A percentile compares a stretch with the other conserved stretches of the same genome.
These are phyloP conservation scores for Upupa epops DNA, from an alignment of 2,113 vertebrate genomes.

Conservation along the genomic window DNA sequence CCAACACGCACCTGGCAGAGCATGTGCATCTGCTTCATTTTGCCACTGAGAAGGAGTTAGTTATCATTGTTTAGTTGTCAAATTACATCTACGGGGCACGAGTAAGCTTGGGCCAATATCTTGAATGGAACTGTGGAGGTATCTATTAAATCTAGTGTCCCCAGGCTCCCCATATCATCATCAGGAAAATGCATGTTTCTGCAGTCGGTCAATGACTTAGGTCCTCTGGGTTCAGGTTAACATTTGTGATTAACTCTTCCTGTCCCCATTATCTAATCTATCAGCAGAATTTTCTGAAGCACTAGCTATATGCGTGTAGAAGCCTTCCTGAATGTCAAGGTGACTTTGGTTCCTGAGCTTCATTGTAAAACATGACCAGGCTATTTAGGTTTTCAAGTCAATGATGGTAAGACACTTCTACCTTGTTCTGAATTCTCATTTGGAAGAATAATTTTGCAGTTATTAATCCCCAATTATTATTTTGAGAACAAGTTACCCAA, in stretches of 20 bases:
- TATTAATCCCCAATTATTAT: background rate
- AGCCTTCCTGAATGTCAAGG: background rate
- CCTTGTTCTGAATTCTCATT: background rate
- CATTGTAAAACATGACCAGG: background rate
- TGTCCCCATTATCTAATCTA: background rate
- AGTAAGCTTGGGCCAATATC: background rate
- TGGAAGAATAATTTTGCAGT: background rate
- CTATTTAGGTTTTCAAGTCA: background rate
- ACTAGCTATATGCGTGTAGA: background rate
- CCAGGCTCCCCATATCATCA: background rate
- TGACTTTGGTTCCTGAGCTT: background rate
- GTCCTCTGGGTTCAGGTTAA: slow-evolving; percentile 15
- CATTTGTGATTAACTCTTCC: background rate
- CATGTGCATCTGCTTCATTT: slow-evolving; percentile 14
- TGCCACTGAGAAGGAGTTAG: background rate
- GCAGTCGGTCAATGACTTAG: background rate
- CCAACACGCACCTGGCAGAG: slow-evolving; percentile 44
- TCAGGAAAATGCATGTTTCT: background rate
- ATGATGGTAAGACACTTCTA: background rate
- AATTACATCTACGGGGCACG: background rate
- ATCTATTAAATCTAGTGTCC: background rate
- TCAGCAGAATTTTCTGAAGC: background rate
- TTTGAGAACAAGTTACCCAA: background rate
- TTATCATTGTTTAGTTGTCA: slow-evolving; percentile 1
- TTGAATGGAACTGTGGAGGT: background rate